Conservation (phyloP, 30 jellyfish, hydroid and myxozoan genomes). For the Hydractinia echinata region DNA sequence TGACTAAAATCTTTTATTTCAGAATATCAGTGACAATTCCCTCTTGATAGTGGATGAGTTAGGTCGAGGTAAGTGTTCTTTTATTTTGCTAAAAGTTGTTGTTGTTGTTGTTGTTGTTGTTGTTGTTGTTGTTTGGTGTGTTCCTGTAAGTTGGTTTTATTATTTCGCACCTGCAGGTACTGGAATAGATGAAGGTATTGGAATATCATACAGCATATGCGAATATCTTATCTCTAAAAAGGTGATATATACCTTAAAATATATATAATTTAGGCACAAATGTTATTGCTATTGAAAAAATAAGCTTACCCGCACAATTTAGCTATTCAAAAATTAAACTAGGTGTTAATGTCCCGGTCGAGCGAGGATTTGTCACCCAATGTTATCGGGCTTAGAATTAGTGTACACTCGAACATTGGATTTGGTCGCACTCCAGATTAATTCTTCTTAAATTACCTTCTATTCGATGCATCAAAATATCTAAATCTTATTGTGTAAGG, state of each 20-base stretch:
- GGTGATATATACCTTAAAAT: constrained; percentile 29
- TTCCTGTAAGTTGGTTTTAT: no score
- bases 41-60: constrained; percentile 70
- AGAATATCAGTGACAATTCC: constrained; percentile 64
- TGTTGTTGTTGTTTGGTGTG: no score
- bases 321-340: no score
- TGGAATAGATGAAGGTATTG: constrained; percentile 80
- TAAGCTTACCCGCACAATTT: no score
- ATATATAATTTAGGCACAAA: neutral
- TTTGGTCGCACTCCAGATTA: no score
- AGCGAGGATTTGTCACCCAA: no score
- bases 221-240: constrained; percentile 62
- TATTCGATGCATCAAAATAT: no score
- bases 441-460: no score
- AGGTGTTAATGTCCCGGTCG: no score
- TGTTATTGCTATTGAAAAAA: neutral
- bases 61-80: constrained; percentile 61
- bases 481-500: no score
- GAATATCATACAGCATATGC: constrained; percentile 72
- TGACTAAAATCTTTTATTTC: neutral
- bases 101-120: neutral
- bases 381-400: no score
- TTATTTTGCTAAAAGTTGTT: neutral
- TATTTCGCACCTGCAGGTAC: constrained; percentile 47
- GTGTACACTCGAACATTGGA: no score